Evolutionary conservation across 2,113 vertebrate species (phyloP), one percentile per base, ranked within the genome.

Genomic region (Hippocampus zosterae): DNA sequence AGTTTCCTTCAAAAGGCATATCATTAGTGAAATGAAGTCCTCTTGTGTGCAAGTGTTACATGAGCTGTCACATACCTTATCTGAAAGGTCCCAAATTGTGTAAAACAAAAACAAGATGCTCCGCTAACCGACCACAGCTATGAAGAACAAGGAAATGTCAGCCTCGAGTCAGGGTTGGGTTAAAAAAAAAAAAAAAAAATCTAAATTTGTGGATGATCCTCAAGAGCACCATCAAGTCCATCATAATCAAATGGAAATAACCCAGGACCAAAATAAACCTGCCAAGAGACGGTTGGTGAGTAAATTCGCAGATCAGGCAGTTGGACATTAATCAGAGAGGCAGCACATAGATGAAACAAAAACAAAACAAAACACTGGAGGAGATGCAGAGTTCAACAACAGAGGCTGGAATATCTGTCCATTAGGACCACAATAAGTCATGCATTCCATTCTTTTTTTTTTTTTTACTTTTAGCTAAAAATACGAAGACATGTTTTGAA

Each of bases 211-310:
- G 33, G 65, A 50, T 44, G 42, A 12, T 44, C 13, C 42, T 13
- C 10, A 12, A 12, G 10, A 44, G 42, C 12, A 12, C 13, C 42
- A 44, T 37, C 33, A 37, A 37, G 33, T 37, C 42, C 42, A 50
- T 67, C 48, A 37, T 67, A 12, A 33, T 50, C 8, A 67, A 52
- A 33, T 67, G 65, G 27, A 52, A 13, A 52, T 60, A 60, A 18
- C 5, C 2, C 6, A 19, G n/a, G 3, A 29, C 27, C 56, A 33
- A 6, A 60, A 29, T 9, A 50, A 52, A 66, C 16, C 44, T 21
- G 8, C 23, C 64, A 48, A 50, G 8, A 46, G n/a, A 65, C 5
- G n/a, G 41, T 19, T 13, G 15, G 0, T 23, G n/a, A 65, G 33
- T 6, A 37, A 1, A 37, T 37, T 37, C 0, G 41, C n/a, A 27